Base-by-base conservation (phyloP, 2,113 vertebrate genomes). In the Cyprinus carpio region DNA sequence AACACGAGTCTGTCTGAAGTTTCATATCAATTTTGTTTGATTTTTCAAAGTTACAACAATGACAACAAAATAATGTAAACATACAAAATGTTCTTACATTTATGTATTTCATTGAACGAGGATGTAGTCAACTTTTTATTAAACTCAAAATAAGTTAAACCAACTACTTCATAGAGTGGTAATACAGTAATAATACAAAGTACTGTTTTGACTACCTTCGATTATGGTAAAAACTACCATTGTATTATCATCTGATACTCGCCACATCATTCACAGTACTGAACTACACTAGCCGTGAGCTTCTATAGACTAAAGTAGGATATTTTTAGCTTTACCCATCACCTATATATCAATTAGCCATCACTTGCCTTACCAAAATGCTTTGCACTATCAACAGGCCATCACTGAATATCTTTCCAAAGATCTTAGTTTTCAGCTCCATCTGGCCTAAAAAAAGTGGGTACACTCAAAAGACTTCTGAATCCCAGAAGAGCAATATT, bases 401-500 rank as follows among this genome's bases (percentile, higher is more conserved):
- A 49, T 27, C 13, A 27, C n/a, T 34, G 18, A 77, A 56, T 20
- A 0, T 1, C 9, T 31, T 77, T 56, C 31, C 34, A 7, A 77
- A 58, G 25, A 20, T 40, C 20, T 60, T 6, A 71, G 34, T 23
- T 58, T 58, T 58, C 31, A 25, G 31, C 54, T 62, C 76, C 31
- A 60, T 60, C 29, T 78, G 76, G 10, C 20, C 75, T 1, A 23
- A 18, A 77, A 11, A 18, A 27, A 34, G 6, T 31, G 29, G 20
- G 6, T 23, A 56, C 88, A 87, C 81, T 86, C 87, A 87, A 91
- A 90, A 92, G 84, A 78, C 89, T 80, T 89, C 87, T 91, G 89
- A 87, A 78, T 86, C 90, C 87, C 84, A 83, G 72, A 86, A 89
- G 84, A 88, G 86, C 89, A 83, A 86, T 87, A 92, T 90, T 91